A percentile compares a stretch with the other conserved stretches of the same genome.
phyloP scores from a whole-genome alignment of 2,797 vertebrate species.

The Sternotherus odoratus region DNA sequence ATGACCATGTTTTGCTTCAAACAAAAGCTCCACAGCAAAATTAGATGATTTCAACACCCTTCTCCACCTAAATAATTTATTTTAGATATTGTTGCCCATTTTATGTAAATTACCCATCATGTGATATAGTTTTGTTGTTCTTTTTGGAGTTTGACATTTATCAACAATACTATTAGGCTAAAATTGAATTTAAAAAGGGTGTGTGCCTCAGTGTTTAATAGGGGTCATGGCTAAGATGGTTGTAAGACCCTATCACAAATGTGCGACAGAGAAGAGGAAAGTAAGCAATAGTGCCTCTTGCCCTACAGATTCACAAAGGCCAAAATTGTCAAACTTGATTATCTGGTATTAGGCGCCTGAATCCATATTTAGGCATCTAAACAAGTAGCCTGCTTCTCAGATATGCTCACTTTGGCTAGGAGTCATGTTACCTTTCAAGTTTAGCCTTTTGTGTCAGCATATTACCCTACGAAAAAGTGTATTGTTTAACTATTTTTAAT shows the following conservation, averaged over 20 bases:
- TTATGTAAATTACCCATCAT: neutral
- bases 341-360: fast-evolving
- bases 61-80: fast-evolving
- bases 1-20: neutral
- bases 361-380: neutral
- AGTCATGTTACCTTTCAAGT: fast-evolving
- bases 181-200: neutral
- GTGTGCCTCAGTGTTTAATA: fast-evolving
- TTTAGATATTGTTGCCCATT: neutral
- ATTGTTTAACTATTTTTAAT: neutral
- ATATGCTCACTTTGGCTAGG: neutral
- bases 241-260: neutral
- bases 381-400: neutral
- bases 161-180: neutral
- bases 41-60: fast-evolving
- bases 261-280: fast-evolving
- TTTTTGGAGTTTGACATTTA: neutral
- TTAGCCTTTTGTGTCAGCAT: neutral
- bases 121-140: neutral
- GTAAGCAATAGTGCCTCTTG: neutral
- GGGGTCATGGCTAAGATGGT: neutral
- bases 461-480: neutral
- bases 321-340: fast-evolving
- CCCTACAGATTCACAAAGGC: fast-evolving
- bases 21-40: fast-evolving